Base-by-base conservation (phyloP, 2,113 vertebrate species). In the Gnathonemus echidnorhynchus region DNA sequence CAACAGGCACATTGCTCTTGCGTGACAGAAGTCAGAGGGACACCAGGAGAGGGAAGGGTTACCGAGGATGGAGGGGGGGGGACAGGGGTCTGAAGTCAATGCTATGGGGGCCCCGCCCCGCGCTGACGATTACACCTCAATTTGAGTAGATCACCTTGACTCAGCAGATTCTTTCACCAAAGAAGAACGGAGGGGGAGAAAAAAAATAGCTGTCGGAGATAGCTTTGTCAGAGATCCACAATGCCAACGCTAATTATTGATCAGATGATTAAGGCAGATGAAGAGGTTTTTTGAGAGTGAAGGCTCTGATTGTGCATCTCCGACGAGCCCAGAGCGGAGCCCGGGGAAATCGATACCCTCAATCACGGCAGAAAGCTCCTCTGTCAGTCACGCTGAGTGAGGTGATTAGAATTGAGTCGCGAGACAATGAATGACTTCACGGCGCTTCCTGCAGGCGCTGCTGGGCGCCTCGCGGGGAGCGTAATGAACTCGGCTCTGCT, bases 381-480 rank as follows among this genome's bases (percentile, higher is more conserved):
- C 97, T 98, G 98, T 98, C 97, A 97, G 97, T 98, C 97, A 97
- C 94, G 93, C 93, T 94, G 95, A 96, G 95, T 97, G 97, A 98
- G 97, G 97, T 97, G 97, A 99, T 99, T 98, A 98, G 96, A 97
- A 98, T 96, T 97, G 97, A 98, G 97, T 98, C 97, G 96, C 97
- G 97, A 97, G 97, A 97, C 97, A 97, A 97, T 97, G 97, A 98
- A 97, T 97, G 97, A 98, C 96, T 97, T 97, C 84, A 90, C 92
- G 90, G 95, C 92, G 95, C 94, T 97, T 97, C 97, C 96, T 96
- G 95, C 92, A 93, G 62, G 94, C 95, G 95, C 94, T 95, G 95
- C 96, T 94, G 94, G 90, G 91, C 95, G 97, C 95, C 95, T 96
- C 93, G 93, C 94, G 94, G 95, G 95, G 93, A 96, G 95, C 92